Percentiles rank a stretch among this genome's conserved stretches.
Conservation (phyloP, 2,888 invertebrate genomes). For the Epirrhoe alternata region DNA sequence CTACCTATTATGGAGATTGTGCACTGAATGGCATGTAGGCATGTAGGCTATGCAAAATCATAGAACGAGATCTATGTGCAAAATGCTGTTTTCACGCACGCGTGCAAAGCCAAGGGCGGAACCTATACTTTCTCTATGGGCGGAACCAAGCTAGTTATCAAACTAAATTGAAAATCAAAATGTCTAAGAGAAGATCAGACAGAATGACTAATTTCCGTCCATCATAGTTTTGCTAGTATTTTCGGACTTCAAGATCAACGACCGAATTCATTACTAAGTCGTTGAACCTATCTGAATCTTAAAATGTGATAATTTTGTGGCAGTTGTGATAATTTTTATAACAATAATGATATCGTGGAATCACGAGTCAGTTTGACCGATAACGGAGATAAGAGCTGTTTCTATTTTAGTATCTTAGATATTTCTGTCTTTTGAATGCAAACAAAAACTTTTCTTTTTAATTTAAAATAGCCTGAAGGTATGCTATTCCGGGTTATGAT, state of each 20-base stretch:
- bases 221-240: neutral
- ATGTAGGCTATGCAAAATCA: too few species aligned
- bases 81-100: too few species aligned
- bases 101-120: too few species aligned
- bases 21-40: too few species aligned
- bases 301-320: slow-evolving; percentile 15
- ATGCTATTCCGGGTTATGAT: too few species aligned
- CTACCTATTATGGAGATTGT: too few species aligned
- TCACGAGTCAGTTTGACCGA: slow-evolving; percentile 41
- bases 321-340: slow-evolving; percentile 29
- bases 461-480: too few species aligned
- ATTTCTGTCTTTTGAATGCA: neutral
- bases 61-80: too few species aligned
- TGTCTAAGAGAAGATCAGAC: too few species aligned
- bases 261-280: slow-evolving; percentile 23
- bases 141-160: too few species aligned
- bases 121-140: too few species aligned
- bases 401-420: neutral
- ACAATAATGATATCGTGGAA: slow-evolving; percentile 28
- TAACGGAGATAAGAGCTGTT: slow-evolving; percentile 39
- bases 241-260: slow-evolving; percentile 14
- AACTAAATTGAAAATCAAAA: too few species aligned
- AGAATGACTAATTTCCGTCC: slow-evolving; percentile 3
- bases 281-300: slow-evolving; percentile 13
- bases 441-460: neutral